Evolutionary conservation across 2,888 invertebrate genomes (phyloP).

Genomic region (Mylabris sibirica): DNA sequence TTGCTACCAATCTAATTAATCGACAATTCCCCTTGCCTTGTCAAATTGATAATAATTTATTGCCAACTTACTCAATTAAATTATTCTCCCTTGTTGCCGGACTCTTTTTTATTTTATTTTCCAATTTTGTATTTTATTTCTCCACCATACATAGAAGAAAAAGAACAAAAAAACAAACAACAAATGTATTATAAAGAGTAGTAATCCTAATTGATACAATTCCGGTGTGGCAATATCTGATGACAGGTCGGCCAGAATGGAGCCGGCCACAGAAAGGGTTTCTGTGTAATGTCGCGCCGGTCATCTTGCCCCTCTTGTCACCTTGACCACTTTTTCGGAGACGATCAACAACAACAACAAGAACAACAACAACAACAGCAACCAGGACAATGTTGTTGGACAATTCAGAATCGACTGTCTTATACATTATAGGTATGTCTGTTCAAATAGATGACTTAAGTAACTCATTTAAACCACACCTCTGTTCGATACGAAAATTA

Average conservation of each 20-base stretch:
- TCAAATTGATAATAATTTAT: conserved; percentile 12
- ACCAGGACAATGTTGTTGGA: conserved; percentile 47
- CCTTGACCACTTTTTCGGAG: conserved; percentile 22
- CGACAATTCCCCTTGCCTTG: not conserved
- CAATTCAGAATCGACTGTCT: conserved; percentile 33
- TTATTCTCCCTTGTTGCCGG: not conserved
- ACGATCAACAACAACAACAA: conserved; percentile 22
- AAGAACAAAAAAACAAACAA: not conserved
- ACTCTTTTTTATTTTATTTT: not conserved
- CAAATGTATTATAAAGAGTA: conserved; percentile 37
- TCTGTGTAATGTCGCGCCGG: conserved; percentile 60
- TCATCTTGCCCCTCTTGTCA: conserved; percentile 42
- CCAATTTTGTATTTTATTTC: too few species aligned
- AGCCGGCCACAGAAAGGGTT: conserved; percentile 61
- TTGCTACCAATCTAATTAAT: conserved; percentile 8
- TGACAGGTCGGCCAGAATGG: conserved; percentile 56
- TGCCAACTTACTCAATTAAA: not conserved
- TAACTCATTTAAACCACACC: conserved; percentile 17
- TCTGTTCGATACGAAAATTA: not conserved
- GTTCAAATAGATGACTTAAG: conserved; percentile 42
- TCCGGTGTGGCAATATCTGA: conserved; percentile 46
- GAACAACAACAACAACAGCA: conserved; percentile 26
- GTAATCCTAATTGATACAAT: conserved; percentile 58
- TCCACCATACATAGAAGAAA: not conserved
- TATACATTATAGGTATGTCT: too few species aligned